phyloP scores from a whole-genome alignment of 1,140 invertebrate species.

The Choristoneura fumiferana region DNA sequence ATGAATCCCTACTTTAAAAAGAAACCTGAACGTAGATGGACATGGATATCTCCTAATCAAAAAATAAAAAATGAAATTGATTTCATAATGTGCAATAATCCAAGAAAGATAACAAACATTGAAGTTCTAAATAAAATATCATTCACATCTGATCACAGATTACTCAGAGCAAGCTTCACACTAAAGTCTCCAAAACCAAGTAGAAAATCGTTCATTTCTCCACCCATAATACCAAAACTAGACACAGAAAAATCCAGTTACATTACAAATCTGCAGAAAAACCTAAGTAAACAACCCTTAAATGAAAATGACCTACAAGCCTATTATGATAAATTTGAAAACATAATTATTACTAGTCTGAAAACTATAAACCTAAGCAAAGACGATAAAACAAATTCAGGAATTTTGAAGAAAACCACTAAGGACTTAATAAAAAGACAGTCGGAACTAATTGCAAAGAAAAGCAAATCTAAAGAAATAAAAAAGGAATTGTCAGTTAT shows the following conservation, averaged over 20 bases:
- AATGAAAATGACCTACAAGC: not conserved
- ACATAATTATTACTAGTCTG: not conserved
- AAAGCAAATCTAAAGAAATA: too few species aligned
- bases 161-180: not conserved
- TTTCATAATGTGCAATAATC: too few species aligned
- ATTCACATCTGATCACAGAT: constrained; percentile 1
- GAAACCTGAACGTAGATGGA: constrained; percentile 12
- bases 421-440: too few species aligned
- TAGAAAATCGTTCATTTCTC: not conserved
- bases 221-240: not conserved
- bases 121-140: not conserved
- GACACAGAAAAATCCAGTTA: not conserved
- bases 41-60: constrained; percentile 20
- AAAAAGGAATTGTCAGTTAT: too few species aligned
- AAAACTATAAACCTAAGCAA: too few species aligned
- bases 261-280: not conserved
- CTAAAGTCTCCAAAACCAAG: not conserved
- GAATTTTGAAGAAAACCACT: too few species aligned
- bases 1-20: constrained; percentile 20
- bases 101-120: too few species aligned
- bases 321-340: not conserved
- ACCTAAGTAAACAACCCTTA: not conserved
- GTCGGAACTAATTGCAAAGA: too few species aligned
- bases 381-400: too few species aligned
- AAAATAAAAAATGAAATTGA: constrained; percentile 27